Conservation (phyloP, 2,888 invertebrate species). For the Xanthia togata region DNA sequence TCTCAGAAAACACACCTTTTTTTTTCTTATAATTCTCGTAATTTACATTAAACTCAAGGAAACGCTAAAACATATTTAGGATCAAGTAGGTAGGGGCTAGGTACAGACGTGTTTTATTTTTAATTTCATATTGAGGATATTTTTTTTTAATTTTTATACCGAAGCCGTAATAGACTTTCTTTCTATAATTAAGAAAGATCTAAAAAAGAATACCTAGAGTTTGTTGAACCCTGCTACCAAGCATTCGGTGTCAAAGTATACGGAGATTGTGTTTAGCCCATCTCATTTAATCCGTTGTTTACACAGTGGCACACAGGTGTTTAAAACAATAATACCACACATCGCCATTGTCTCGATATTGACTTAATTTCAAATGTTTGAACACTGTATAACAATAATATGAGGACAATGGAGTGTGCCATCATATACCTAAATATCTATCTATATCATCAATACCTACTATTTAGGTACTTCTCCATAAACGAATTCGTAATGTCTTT, state of each 20-base stretch:
- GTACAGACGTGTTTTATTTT: background rate
- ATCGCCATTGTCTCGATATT: slow-evolving; percentile 49
- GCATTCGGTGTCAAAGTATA: background rate
- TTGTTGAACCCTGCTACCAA: background rate
- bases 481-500: background rate
- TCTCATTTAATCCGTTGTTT: slow-evolving; percentile 33
- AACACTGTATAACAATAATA: slow-evolving; percentile 35
- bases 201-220: background rate
- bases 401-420: slow-evolving; percentile 30
- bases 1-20: background rate
- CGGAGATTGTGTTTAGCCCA: slow-evolving; percentile 1
- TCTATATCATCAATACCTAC: too few species aligned
- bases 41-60: background rate
- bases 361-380: slow-evolving; percentile 47
- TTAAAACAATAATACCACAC: slow-evolving; percentile 44
- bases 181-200: background rate
- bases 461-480: background rate
- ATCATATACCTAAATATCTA: background rate
- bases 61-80: background rate
- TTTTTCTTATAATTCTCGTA: background rate
- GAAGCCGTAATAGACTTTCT: background rate
- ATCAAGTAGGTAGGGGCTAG: background rate
- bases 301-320: slow-evolving; percentile 31
- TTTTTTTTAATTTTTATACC: background rate
- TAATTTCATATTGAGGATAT: background rate